Evolutionary conservation across 2,888 invertebrate species (phyloP), one percentile per base, ranked within the genome.

Genomic region (Aphrophora alni): DNA sequence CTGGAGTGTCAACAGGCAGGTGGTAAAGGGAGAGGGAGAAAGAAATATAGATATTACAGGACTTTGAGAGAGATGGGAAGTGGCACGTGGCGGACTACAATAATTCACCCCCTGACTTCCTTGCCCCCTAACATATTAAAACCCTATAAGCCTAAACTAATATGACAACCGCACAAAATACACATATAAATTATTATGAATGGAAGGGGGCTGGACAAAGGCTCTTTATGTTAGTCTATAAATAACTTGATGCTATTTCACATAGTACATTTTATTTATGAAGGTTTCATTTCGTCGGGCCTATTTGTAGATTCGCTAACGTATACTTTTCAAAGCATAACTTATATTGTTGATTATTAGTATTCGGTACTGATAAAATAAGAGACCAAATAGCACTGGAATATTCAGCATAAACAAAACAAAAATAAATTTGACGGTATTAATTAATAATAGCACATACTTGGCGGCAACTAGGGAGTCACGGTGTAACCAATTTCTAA

Each of bases 71-170:
- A 21, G 59, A 21, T 59, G 59, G 59, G 21, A 59, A 59, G 10
- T 14, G 59, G 59, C 59, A 59, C 59, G 59, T 59, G 59, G 59
- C 59, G 59, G 59, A 7, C 44, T 14, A 44, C 44, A 44, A 44
- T 44, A 44, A 44, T 44, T 44, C 44, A 44, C 44, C 44, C n/a
- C 44, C 44, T 44, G 44, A 10, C 44, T 44, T 44, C 17, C 44
- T 44, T 44, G 44, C 59, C 59, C n/a, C 59, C 59, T 59, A 59
- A 59, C 59, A 59, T 59, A 59, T 59, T 59, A 59, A 59, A 59
- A 59, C 21, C 59, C 59, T 59, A 59, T 59, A 59, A 59, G 59
- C 59, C 59, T 59, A 59, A 59, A 59, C 59, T 59, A 59, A 59
- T 59, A 59, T 59, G 59, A 59, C 59, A 21, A 21, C 59, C 59